These are phyloP conservation scores for Pterocles burchelli DNA, from an alignment of 2,113 vertebrate species.

Conservation along the genomic window DNA sequence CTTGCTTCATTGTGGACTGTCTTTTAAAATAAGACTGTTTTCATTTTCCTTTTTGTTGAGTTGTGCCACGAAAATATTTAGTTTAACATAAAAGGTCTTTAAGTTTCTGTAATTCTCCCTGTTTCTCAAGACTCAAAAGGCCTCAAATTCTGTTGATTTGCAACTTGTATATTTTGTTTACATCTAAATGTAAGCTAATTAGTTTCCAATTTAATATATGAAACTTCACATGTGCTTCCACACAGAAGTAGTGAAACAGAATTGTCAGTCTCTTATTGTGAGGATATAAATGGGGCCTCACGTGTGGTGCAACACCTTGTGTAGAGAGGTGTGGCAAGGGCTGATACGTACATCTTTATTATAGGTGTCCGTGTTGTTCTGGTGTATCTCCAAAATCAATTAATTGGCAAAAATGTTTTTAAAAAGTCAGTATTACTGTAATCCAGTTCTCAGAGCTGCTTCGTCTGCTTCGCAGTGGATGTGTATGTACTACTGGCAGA, in stretches of 20 bases:
- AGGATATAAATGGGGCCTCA: not conserved
- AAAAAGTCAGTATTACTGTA: not conserved
- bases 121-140: not conserved
- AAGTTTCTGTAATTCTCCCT: not conserved
- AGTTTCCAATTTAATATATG: rapidly evolving
- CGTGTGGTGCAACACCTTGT: not conserved
- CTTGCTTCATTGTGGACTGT: not conserved
- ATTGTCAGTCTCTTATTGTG: not conserved
- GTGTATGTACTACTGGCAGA: not conserved
- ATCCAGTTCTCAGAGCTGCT: not conserved
- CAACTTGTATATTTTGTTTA: not conserved
- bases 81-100: not conserved
- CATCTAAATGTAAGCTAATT: not conserved
- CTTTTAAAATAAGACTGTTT: not conserved
- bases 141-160: not conserved
- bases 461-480: not conserved
- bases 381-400: not conserved
- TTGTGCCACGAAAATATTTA: not conserved
- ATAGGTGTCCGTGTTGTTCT: not conserved
- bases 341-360: not conserved
- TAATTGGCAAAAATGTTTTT: not conserved
- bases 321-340: not conserved
- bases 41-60: not conserved
- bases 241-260: not conserved
- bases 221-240: not conserved